Evolutionary conservation across 2,888 invertebrate species (phyloP), one percentile per base, ranked within the genome.

Genomic region (Quadroppia sp.): DNA sequence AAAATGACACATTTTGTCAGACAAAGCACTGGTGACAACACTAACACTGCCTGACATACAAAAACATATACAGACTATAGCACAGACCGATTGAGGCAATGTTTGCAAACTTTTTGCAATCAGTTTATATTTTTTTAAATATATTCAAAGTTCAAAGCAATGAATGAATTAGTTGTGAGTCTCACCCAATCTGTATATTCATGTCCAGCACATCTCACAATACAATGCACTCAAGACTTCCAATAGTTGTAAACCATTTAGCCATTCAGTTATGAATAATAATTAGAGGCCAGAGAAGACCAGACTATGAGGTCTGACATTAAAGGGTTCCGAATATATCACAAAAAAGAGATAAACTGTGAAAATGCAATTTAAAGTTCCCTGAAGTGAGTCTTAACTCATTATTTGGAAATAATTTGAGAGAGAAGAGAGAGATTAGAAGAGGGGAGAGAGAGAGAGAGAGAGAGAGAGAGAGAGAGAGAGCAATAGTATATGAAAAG

Each of bases 311-410:
- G 40, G 20, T 15, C 17, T 36, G 15, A 64, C 36, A 36, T 64
- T 36, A 64, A 64, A 64, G 64, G 64, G 20, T 64, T 64, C 64
- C 64, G 64, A 64, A 64, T 36, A n/a, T 64, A 64, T 64, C 36
- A 64, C 6, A 59, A 59, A 59, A 25, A 13, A 53, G 23, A 53
- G 9, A 23, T 23, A 53, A 11, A 45, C 45, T n/a, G n/a, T n/a
- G n/a, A n/a, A n/a, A n/a, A n/a, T n/a, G n/a, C 36, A 36, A 36
- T 36, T 50, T 15, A 50, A 17, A 50, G 50, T 17, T 17, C 50
- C 6, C 17, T 50, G 17, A 50, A 48, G 48, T 48, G 48, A n/a
- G n/a, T n/a, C n/a, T n/a, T n/a, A n/a, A n/a, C n/a, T n/a, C n/a
- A n/a, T n/a, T n/a, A n/a, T n/a, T n/a, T n/a, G n/a, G n/a, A n/a